Evolutionary conservation across 1,140 invertebrate species (phyloP).

Genomic region (Formica selysi): DNA sequence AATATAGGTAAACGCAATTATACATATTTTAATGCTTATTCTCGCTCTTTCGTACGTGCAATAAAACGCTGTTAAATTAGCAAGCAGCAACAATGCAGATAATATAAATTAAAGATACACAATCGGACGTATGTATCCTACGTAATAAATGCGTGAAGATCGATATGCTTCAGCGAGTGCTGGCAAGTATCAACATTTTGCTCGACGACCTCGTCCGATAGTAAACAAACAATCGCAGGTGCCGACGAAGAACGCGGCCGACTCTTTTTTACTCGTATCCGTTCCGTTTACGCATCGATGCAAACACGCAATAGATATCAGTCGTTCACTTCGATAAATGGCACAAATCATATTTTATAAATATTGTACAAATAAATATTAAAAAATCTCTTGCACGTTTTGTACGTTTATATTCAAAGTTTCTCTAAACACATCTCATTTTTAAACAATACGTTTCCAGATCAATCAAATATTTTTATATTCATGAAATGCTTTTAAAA

Average conservation of each 20-base stretch:
- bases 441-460: neutral
- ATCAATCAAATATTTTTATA: neutral
- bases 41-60: too few relatives aligned
- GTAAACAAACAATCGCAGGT: constrained; percentile 46
- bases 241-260: constrained; percentile 1
- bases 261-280: constrained; percentile 29
- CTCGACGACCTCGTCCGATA: constrained; percentile 5
- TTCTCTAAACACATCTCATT: neutral
- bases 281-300: constrained; percentile 43
- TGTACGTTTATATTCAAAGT: neutral
- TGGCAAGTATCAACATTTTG: constrained; percentile 4
- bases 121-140: neutral
- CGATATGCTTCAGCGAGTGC: neutral
- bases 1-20: neutral
- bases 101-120: constrained; percentile 17
- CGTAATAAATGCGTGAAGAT: constrained; percentile 32
- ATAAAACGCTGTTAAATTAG: neutral
- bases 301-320: constrained; percentile 19
- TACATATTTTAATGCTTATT: neutral
- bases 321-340: neutral
- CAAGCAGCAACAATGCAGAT: neutral
- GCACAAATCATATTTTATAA: neutral
- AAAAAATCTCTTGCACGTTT: neutral
- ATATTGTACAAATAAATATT: constrained; percentile 1
- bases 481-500: neutral